These are phyloP conservation scores for Pristis pectinata DNA, from an alignment of 2,797 vertebrate genomes.

Conservation along the genomic window DNA sequence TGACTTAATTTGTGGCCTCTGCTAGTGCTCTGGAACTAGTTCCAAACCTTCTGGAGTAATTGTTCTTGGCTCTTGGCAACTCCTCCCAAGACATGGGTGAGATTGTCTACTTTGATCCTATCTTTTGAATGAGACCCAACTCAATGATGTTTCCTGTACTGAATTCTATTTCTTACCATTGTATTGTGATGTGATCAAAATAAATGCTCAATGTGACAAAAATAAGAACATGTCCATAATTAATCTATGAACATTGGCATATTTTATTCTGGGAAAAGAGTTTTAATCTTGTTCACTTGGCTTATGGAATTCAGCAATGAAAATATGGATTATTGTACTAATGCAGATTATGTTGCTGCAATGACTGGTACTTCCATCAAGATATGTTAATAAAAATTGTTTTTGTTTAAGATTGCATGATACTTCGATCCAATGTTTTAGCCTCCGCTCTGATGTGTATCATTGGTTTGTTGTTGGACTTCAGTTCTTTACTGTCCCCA, in stretches of 20 bases:
- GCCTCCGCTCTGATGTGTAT: not conserved
- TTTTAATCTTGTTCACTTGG: not conserved
- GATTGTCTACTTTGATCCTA: not conserved
- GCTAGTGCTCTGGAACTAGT: not conserved
- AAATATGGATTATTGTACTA: no score
- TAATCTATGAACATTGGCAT: not conserved
- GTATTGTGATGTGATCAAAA: constrained; percentile 16
- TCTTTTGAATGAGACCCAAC: not conserved
- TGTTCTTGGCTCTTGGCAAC: not conserved
- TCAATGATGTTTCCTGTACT: not conserved
- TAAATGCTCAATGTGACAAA: not conserved
- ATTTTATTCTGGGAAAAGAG: not conserved
- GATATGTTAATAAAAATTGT: not conserved
- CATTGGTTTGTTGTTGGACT: not conserved
- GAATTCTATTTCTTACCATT: not conserved
- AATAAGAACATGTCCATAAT: not conserved
- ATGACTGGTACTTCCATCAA: not conserved
- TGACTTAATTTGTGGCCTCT: not conserved
- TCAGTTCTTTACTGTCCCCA: not conserved
- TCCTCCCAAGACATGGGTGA: not conserved
- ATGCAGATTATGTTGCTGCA: not conserved
- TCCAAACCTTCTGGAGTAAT: not conserved
- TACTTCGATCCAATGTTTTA: not conserved
- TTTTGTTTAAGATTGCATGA: not conserved
- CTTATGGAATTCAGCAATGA: not conserved